Evolutionary conservation across 2,888 invertebrate genomes (phyloP), one percentile per base, ranked within the genome.

Genomic region (Cryptocephalus primarius): DNA sequence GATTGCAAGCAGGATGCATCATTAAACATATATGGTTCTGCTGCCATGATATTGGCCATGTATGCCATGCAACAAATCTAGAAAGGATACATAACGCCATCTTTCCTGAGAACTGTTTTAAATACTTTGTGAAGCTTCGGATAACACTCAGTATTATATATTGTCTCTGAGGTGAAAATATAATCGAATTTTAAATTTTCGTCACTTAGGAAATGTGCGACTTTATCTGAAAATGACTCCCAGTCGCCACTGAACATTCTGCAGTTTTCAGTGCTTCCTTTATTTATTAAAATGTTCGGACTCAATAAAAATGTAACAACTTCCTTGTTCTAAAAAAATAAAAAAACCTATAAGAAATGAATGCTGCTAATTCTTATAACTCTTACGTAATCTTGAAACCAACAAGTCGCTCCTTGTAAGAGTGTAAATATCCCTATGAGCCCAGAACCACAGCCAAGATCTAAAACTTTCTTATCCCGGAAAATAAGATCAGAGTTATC

Each of bases 361-460:
- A 10, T 33, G 12, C 33, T 42, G 33, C 8, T n/a, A 32, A 9
- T 11, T 91, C 89, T 90, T 68, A 43, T 76, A 75, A 50, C 42
- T 74, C 85, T 77, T 75, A 94, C 95, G 76, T 92, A 97, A 72
- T 97, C 96, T 71, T 96, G 95, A 71, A 94, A 93, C 62, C 84
- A 80, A 9, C 90, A 88, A 43, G 55, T 57, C 3, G 87, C 82
- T 43, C 82, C 85, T 59, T 78, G 75, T 40, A 78, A 66, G 38
- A 85, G 72, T 10, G 87, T 77, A 62, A 83, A 76, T 43, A 95
- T 79, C n/a, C 94, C 94, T 45, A 94, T 73, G 45, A 96, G 73
- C 1, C 93, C 95, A 45, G 85, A 80, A 8, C 96, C 96, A 73
- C 95, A 96, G 1, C 96, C 96, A 48, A 95, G 74, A 75, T 95